phyloP scores from a whole-genome alignment of 2,113 vertebrate genomes.

The Solea solea region DNA sequence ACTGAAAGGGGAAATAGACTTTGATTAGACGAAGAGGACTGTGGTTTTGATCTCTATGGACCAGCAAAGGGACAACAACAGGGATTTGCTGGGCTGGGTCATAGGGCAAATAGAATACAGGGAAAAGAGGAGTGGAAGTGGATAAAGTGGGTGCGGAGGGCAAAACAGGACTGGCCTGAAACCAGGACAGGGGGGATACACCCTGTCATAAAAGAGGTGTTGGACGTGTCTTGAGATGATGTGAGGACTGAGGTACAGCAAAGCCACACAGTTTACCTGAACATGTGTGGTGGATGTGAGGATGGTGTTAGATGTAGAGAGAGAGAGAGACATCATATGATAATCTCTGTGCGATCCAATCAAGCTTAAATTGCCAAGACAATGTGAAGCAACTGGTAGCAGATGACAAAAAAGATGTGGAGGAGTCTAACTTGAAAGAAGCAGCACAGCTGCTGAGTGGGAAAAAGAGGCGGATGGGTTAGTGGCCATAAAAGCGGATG shows the following conservation, averaged over 20 bases:
- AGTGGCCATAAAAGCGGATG: slow-evolving; percentile 52
- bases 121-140: too few relatives aligned
- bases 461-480: not conserved
- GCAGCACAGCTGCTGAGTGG: slow-evolving; percentile 42
- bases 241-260: slow-evolving; percentile 51
- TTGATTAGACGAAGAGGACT: slow-evolving; percentile 55
- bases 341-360: slow-evolving; percentile 19
- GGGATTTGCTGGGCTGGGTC: slow-evolving; percentile 16
- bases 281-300: slow-evolving; percentile 10
- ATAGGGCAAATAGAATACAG: too few relatives aligned
- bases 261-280: slow-evolving; percentile 41
- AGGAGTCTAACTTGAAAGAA: slow-evolving; percentile 44
- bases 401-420: not conserved
- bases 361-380: not conserved
- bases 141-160: not conserved
- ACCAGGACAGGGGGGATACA: slow-evolving; percentile 38
- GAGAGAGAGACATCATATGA: slow-evolving; percentile 17
- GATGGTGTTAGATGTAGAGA: slow-evolving; percentile 3
- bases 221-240: slow-evolving; percentile 54
- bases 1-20: slow-evolving; percentile 50
- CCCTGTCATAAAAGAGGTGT: slow-evolving; percentile 46
- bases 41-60: slow-evolving; percentile 27
- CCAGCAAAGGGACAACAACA: slow-evolving; percentile 37
- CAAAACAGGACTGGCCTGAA: slow-evolving; percentile 26
- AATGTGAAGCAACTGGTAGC: not conserved